Percentiles rank a stretch among this genome's conserved stretches.
phyloP scores from a whole-genome alignment of 1,140 invertebrate species.

The Trinorchestia longiramus region DNA sequence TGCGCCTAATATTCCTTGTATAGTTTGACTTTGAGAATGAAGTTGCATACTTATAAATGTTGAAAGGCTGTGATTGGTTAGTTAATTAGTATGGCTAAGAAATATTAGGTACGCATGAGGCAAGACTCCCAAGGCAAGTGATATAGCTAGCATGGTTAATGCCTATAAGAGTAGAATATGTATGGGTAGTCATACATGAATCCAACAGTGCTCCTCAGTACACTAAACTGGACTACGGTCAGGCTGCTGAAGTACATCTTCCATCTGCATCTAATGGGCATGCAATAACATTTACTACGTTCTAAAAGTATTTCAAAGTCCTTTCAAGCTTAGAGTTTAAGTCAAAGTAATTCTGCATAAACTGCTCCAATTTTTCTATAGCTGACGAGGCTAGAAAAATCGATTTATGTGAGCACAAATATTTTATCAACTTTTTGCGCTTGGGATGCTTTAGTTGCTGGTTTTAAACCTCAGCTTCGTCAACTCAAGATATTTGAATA shows the following conservation, averaged over 20 bases:
- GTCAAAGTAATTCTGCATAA: neutral
- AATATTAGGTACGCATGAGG: slow-evolving; percentile 37
- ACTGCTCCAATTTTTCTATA: neutral
- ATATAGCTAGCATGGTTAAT: neutral
- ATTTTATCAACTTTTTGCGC: neutral
- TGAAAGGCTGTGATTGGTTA: slow-evolving; percentile 52
- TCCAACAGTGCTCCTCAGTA: neutral
- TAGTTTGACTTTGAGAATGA: slow-evolving; percentile 13
- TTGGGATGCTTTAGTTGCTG: neutral
- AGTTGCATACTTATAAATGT: slow-evolving; percentile 19
- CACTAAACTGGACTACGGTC: neutral
- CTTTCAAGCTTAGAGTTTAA: neutral
- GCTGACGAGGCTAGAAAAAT: neutral
- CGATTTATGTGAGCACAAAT: neutral
- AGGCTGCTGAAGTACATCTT: neutral
- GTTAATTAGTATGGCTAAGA: slow-evolving; percentile 46
- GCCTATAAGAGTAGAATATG: neutral
- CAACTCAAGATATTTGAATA: neutral
- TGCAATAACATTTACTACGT: neutral
- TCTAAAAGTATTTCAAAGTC: neutral
- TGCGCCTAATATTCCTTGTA: neutral
- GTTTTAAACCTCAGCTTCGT: neutral
- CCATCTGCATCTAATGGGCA: neutral
- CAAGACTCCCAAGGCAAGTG: slow-evolving; percentile 27
- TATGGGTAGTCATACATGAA: neutral